Evolutionary conservation across 2,888 invertebrate species (phyloP).

Genomic region (Stomorhina lunata): DNA sequence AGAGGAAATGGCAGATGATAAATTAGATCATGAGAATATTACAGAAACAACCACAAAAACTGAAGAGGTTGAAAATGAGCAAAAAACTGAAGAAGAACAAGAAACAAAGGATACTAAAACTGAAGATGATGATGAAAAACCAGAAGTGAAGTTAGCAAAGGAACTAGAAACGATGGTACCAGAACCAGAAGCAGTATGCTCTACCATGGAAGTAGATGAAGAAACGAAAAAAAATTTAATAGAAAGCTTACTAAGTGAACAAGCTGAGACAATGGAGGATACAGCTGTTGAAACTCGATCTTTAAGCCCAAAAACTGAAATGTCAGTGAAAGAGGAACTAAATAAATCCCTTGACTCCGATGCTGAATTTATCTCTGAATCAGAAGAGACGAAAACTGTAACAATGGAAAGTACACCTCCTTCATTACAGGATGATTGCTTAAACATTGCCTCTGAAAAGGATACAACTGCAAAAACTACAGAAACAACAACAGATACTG

Average conservation of each 20-base stretch:
- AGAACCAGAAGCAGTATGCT: slow-evolving; percentile 33
- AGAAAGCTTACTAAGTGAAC: slow-evolving; percentile 50
- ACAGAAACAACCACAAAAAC: neutral
- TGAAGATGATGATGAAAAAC: neutral
- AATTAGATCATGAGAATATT: neutral
- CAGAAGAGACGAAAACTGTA: neutral
- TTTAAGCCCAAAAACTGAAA: neutral
- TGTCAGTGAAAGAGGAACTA: neutral
- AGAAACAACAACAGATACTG: neutral
- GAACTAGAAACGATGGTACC: slow-evolving; percentile 11
- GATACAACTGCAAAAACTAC: neutral
- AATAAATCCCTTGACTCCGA: neutral
- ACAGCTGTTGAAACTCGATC: slow-evolving; percentile 33
- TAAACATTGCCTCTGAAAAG: slow-evolving; percentile 31
- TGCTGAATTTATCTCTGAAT: slow-evolving; percentile 3
- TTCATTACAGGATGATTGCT: slow-evolving; percentile 45
- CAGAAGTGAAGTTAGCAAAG: slow-evolving; percentile 26
- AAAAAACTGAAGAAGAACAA: neutral
- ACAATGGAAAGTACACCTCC: neutral
- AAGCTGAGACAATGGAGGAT: slow-evolving; percentile 40
- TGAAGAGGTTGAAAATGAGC: neutral
- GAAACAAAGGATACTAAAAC: neutral
- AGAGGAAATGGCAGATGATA: neutral
- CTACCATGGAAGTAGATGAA: slow-evolving; percentile 29
- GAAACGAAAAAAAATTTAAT: slow-evolving; percentile 58